Evolutionary conservation across 2,888 invertebrate species (phyloP).

Genomic region (Drosophila borborema): DNA sequence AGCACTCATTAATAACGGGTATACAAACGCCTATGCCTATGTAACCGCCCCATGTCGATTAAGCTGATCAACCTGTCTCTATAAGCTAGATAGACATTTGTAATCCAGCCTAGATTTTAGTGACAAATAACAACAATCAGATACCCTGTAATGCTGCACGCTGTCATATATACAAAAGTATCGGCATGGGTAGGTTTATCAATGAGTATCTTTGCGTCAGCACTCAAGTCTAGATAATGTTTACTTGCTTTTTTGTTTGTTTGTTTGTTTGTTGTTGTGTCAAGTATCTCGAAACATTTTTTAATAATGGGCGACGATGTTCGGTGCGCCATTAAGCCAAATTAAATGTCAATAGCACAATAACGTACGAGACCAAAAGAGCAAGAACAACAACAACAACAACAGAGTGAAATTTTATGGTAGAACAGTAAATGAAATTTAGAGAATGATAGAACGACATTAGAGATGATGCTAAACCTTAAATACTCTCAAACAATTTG

Average conservation of each 20-base stretch:
- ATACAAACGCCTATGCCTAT: slow-evolving; percentile 1
- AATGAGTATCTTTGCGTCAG: not conserved
- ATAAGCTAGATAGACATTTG: not conserved
- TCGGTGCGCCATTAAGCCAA: slow-evolving; percentile 68
- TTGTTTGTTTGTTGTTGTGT: slow-evolving; percentile 13
- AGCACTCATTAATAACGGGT: slow-evolving; percentile 3
- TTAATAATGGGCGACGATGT: slow-evolving; percentile 56
- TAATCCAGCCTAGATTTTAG: not conserved
- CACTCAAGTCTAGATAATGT: not conserved
- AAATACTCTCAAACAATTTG: not conserved
- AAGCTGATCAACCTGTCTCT: not conserved
- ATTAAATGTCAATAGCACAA: slow-evolving; percentile 73
- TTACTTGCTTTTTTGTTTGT: not conserved
- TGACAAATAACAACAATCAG: not conserved
- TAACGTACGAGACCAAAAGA: slow-evolving; percentile 11
- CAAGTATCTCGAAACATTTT: slow-evolving; percentile 43
- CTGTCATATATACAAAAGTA: not conserved
- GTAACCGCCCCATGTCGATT: too few species aligned
- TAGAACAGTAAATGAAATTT: slow-evolving; percentile 31
- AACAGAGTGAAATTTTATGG: slow-evolving; percentile 12
- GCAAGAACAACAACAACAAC: slow-evolving; percentile 11
- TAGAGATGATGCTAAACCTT: not conserved
- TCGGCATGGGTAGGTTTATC: too few species aligned
- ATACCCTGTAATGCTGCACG: slow-evolving; percentile 4
- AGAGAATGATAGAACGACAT: slow-evolving; percentile 8